Evolutionary conservation across 2,888 invertebrate species (phyloP), one percentile per base, ranked within the genome.

Genomic region (Apodemia hepburni): DNA sequence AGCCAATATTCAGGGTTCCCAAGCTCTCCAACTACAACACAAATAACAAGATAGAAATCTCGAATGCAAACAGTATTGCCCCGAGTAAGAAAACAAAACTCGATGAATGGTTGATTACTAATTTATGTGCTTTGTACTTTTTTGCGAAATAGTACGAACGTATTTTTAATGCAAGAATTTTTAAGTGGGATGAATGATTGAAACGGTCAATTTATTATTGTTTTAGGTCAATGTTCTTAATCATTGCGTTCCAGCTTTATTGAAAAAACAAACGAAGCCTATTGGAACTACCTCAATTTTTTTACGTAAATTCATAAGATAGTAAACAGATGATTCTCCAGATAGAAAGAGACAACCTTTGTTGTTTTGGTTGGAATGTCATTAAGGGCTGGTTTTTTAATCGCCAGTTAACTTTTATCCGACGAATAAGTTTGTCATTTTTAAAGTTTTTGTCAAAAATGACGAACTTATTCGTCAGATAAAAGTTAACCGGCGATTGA

Each of bases 51-150:
- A 62, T 62, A 58, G 33, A 47, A 29, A 62, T 63, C 54, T 54
- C 15, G 49, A 61, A 61, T 35, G 60, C 27, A 63, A 51, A 42
- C 57, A 60, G 57, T 49, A 60, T 58, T 29, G 58, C 33, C 5
- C 18, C 61, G 27, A 57, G 42, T 58, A 65, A 29, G 64, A 59
- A 61, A 66, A 66, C 61, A 58, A 29, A 54, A 60, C 60, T 58
- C 60, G 62, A 65, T 65, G 62, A 65, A 62, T 60, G 61, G 49
- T 65, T 66, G 62, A 64, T 63, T 59, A 60, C 64, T 58, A 62
- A 57, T 64, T 64, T 62, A 62, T 64, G 61, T 64, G 58, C 45
- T 61, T 61, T 61, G 64, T 60, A 29, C 57, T 57, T n/a, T 12
- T 57, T 57, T 27, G 29, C 12, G 29, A 29, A 29, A 57, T 29